These are phyloP conservation scores for Pipistrellus kuhlii DNA, from an alignment of 2,797 vertebrate genomes.

Conservation along the genomic window DNA sequence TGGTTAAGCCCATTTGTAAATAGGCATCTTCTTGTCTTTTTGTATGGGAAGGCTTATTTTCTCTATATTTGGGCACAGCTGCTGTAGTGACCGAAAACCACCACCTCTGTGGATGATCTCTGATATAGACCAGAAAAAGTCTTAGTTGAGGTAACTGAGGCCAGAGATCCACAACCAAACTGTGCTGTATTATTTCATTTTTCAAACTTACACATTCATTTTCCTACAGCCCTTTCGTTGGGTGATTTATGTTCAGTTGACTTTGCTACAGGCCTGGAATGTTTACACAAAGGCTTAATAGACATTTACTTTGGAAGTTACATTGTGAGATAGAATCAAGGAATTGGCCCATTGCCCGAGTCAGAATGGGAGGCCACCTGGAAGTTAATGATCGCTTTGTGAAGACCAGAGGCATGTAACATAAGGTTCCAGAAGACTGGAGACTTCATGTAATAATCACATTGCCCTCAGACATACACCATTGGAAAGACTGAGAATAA, in stretches of 20 bases:
- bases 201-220: conserved; percentile 79
- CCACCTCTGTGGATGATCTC: conserved; percentile 55
- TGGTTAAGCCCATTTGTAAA: conserved; percentile 63
- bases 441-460: conserved; percentile 66
- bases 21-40: conserved; percentile 60
- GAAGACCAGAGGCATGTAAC: conserved; percentile 76
- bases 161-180: conserved; percentile 70
- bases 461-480: conserved; percentile 54
- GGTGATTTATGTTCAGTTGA: conserved; percentile 84
- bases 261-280: conserved; percentile 79
- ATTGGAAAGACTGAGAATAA: conserved; percentile 55
- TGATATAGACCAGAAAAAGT: conserved; percentile 79
- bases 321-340: conserved; percentile 83
- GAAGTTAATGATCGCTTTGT: conserved; percentile 78
- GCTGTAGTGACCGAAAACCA: conserved; percentile 52
- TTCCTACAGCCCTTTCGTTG: conserved; percentile 68
- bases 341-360: conserved; percentile 79
- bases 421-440: conserved; percentile 67
- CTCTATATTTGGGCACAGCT: conserved; percentile 82
- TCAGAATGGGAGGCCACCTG: conserved; percentile 81
- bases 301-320: conserved; percentile 84
- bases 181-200: conserved; percentile 77
- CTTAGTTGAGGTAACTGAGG: conserved; percentile 61
- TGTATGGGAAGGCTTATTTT: conserved; percentile 63
- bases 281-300: conserved; percentile 84